Base-by-base conservation (phyloP, 2,888 invertebrate species). In the Phyllotreta cruciferae region DNA sequence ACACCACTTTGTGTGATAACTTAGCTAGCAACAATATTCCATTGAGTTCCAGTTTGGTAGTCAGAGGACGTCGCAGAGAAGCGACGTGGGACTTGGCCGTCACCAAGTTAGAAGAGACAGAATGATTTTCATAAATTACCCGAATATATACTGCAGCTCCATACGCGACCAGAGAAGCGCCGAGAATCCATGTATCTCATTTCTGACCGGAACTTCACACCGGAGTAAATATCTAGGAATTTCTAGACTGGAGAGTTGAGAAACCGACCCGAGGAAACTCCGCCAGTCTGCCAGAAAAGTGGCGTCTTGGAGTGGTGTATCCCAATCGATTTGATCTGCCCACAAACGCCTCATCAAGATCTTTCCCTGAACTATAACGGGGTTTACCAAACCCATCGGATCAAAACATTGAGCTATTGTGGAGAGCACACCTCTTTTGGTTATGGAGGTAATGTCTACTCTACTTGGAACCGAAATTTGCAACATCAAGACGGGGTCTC, bases 331-430 rank as follows among this genome's bases (percentile, higher is more conserved):
- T 39, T 68, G 53, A 7, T 41, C 6, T n/a, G 44, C 3, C 66
- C 66, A 68, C 1, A 68, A 13, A 42, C 49, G 54, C 42, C 68
- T 67, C 50, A 69, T 69, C 6, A 68, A 58, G 6, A 69, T 38
- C 60, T 67, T 68, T 24, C 54, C 64, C n/a, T 42, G 38, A 1
- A 69, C 54, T 24, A 64, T 60, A 0, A 67, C 56, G 7, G 61
- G 66, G 34, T 53, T 57, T 44, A 66, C 50, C 5, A 67, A 38
- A 8, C 67, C 67, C 44, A 69, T 41, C 1, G 69, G 66, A 49
- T 67, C 67, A 44, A 41, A 69, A 45, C 53, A 61, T 41, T 63
- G 62, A 3, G 60, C 49, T 8, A 66, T 34, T 13, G 14, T 7
- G 6, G 67, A 69, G 3, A 66, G 39, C 36, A 66, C 47, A 8